Evolutionary conservation across 2,797 vertebrate genomes (phyloP).

Genomic region (Cossypha dichroa): DNA sequence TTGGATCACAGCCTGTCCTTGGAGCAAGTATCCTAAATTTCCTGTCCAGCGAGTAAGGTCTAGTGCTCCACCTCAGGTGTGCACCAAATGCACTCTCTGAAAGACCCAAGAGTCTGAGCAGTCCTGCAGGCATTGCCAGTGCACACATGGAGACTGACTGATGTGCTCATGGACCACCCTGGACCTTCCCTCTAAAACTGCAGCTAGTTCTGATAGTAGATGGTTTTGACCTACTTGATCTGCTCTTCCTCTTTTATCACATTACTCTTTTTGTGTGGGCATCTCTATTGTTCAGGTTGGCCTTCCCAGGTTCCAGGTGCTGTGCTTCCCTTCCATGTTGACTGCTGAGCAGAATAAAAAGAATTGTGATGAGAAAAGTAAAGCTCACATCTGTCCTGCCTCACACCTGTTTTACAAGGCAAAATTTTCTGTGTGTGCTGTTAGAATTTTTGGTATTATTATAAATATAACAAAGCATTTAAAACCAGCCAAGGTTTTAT

Average conservation of each 20-base stretch:
- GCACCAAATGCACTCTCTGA: not conserved
- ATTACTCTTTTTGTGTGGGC: rapidly evolving
- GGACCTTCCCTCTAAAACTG: not conserved
- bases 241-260: not conserved
- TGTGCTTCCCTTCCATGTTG: not conserved
- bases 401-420: not conserved
- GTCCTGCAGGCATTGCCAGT: not conserved
- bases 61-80: not conserved
- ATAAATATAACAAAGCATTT: not conserved
- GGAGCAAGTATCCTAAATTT: not conserved
- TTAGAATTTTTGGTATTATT: not conserved
- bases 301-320: not conserved
- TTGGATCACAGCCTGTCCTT: not conserved
- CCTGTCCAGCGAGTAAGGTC: not conserved
- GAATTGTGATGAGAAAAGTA: not conserved
- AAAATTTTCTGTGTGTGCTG: not conserved
- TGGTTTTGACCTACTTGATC: not conserved
- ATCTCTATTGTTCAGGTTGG: not conserved
- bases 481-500: not conserved
- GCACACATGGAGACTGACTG: not conserved
- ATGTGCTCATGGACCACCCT: not conserved
- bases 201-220: not conserved
- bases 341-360: not conserved
- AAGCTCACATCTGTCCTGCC: not conserved
- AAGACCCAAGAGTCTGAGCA: not conserved